These are phyloP conservation scores for Micrasema longulum DNA, from an alignment of 1,140 invertebrate species.

Conservation along the genomic window DNA sequence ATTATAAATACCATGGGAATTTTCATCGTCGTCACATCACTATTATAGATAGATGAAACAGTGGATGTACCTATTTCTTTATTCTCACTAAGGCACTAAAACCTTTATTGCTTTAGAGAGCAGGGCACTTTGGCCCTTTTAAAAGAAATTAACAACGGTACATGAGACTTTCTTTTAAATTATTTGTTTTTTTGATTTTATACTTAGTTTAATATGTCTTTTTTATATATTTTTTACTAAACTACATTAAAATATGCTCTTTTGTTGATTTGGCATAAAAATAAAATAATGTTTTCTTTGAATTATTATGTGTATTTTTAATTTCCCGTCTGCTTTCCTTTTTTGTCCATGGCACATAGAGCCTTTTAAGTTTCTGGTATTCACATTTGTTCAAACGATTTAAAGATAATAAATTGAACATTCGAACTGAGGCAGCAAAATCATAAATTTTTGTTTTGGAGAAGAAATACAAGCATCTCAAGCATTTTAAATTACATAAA, in stretches of 20 bases:
- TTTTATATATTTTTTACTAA: constrained; percentile 5
- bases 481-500: no score
- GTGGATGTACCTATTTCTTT: not conserved
- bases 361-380: no score
- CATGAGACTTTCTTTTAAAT: constrained; percentile 11
- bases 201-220: constrained; percentile 7
- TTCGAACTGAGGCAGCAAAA: no score
- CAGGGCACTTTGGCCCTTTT: constrained; percentile 5
- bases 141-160: not conserved
- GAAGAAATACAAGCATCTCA: no score
- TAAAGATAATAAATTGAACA: no score
- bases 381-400: no score
- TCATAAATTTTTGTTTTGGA: no score
- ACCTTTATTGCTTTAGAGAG: constrained; percentile 4
- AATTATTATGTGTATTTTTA: not conserved
- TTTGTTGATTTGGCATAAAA: constrained; percentile 11
- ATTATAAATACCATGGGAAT: constrained; percentile 1
- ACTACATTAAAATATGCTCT: not conserved
- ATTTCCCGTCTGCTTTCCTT: not conserved
- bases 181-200: constrained; percentile 1
- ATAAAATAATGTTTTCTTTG: constrained; percentile 3
- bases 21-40: constrained; percentile 1
- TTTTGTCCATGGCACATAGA: no score
- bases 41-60: constrained; percentile 4
- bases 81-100: constrained; percentile 1